phyloP scores from a whole-genome alignment of 2,888 invertebrate genomes.

The Yponomeuta plumbellus region DNA sequence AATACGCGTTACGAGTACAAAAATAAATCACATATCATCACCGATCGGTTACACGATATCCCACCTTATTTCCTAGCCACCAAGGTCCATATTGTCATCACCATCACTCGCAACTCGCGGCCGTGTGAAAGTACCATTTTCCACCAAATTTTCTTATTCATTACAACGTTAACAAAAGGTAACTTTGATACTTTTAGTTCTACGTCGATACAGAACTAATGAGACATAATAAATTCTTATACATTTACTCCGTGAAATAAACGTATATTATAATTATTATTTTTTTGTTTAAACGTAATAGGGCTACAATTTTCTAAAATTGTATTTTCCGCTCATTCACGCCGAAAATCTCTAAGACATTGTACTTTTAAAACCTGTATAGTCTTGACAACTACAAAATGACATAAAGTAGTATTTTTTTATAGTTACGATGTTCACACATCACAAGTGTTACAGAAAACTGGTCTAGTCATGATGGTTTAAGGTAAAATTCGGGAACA shows the following conservation, averaged over 20 bases:
- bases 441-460: no score
- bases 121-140: constrained; percentile 37
- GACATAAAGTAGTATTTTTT: no score
- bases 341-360: constrained; percentile 23
- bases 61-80: constrained; percentile 27
- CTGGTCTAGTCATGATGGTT: no score
- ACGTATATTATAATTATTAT: no score
- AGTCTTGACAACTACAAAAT: constrained; percentile 8
- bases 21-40: constrained; percentile 63
- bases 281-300: no score
- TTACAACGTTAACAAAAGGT: constrained; percentile 48
- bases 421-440: no score
- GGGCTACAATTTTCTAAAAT: no score
- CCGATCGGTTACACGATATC: constrained; percentile 31
- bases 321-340: no score
- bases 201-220: constrained; percentile 31
- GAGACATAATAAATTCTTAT: no score
- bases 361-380: constrained; percentile 63
- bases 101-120: constrained; percentile 26
- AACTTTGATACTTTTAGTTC: constrained; percentile 51
- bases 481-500: no score
- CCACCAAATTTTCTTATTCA: constrained; percentile 23
- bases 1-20: constrained; percentile 55
- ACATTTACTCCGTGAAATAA: no score
- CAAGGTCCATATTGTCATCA: constrained; percentile 31